These are phyloP conservation scores for Hemistola chrysoprasaria DNA, from an alignment of 2,888 invertebrate species.

Conservation along the genomic window DNA sequence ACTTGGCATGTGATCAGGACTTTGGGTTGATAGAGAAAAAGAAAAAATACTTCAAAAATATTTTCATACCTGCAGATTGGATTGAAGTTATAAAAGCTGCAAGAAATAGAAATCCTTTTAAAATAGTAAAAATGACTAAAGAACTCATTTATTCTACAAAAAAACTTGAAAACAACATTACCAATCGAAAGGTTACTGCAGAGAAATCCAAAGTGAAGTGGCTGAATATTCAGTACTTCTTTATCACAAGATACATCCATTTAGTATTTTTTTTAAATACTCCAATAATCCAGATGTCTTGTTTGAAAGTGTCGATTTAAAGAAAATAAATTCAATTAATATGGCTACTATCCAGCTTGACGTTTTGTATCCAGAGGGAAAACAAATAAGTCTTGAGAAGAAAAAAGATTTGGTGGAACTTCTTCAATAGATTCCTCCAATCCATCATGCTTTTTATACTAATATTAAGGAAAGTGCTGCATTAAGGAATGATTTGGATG, in stretches of 20 bases:
- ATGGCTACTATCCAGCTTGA: constrained; percentile 18
- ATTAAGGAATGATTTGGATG: constrained; percentile 22
- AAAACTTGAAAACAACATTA: constrained; percentile 27
- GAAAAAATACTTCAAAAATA: constrained; percentile 29
- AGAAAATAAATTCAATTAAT: constrained; percentile 21
- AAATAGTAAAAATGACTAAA: constrained; percentile 26
- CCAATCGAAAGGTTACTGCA: constrained; percentile 24
- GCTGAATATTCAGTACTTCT: constrained; percentile 24
- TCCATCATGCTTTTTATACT: constrained; percentile 21
- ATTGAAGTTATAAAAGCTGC: constrained; percentile 24
- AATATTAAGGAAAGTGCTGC: constrained; percentile 20
- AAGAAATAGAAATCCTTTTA: constrained; percentile 17
- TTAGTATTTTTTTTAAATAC: constrained; percentile 23
- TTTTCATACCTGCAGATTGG: constrained; percentile 29
- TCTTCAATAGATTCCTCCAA: constrained; percentile 27
- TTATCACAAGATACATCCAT: constrained; percentile 16
- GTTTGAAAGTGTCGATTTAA: constrained; percentile 22
- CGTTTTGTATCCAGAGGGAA: constrained; percentile 27
- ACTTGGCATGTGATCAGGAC: constrained; percentile 30
- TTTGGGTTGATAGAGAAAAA: constrained; percentile 28
- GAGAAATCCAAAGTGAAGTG: constrained; percentile 26
- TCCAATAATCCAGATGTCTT: constrained; percentile 22
- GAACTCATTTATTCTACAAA: constrained; percentile 25
- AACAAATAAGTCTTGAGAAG: constrained; percentile 27
- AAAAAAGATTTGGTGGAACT: constrained; percentile 28